Conservation (phyloP, 53 echinoderm and acorn worm species). For the Astropecten irregularis region DNA sequence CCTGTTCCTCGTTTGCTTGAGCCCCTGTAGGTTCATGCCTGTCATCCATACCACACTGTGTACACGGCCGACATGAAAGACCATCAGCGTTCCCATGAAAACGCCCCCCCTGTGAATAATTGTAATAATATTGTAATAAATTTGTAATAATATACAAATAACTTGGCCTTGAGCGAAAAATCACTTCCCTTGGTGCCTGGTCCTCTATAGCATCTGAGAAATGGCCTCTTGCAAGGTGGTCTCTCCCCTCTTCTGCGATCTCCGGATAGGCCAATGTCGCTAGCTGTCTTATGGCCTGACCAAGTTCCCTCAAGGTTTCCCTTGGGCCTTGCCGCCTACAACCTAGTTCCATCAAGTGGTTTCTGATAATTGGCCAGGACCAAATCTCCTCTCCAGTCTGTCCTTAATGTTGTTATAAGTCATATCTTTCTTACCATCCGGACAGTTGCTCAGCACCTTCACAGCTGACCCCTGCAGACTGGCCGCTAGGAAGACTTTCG, state of each 20-base stretch:
- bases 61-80: no score
- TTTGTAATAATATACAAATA: no score
- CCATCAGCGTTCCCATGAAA: no score
- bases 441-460: not conserved
- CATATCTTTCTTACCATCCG: not conserved
- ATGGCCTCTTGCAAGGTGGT: constrained; percentile 48
- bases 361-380: no score
- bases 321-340: no score
- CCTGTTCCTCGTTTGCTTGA: not conserved
- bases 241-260: not conserved
- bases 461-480: constrained; percentile 6
- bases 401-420: not conserved
- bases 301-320: constrained; percentile 11
- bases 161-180: constrained; percentile 45
- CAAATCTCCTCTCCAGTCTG: no score
- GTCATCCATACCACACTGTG: no score
- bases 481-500: not conserved
- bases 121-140: no score
- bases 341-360: not conserved
- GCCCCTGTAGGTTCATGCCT: not conserved
- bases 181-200: constrained; percentile 21
- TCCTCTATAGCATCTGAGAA: constrained; percentile 56
- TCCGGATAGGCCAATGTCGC: constrained; percentile 37
- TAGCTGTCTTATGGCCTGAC: constrained; percentile 3
- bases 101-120: no score